Conservation (phyloP, 2,113 vertebrate species). For the Pluvialis apricaria region DNA sequence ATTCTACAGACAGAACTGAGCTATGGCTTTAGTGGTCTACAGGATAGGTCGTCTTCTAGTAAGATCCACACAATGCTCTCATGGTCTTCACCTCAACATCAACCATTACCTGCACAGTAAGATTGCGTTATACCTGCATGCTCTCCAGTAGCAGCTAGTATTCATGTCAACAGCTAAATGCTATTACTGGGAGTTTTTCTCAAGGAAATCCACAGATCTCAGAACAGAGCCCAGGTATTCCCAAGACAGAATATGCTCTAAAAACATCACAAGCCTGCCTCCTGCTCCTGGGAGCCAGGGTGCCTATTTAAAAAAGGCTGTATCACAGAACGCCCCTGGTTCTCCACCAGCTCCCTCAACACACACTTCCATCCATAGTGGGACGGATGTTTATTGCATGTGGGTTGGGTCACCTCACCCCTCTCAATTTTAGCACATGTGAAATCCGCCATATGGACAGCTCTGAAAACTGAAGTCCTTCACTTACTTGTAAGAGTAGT, state of each 20-base stretch:
- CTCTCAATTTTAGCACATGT: constrained; percentile 25
- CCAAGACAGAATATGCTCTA: neutral
- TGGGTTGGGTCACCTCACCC: constrained; percentile 7
- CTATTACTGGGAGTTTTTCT: neutral
- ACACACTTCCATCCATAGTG: neutral
- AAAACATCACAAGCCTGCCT: neutral
- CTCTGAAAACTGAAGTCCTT: constrained; percentile 6
- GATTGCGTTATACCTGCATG: too few species aligned
- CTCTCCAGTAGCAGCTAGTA: neutral
- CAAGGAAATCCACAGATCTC: neutral
- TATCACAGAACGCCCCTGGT: neutral
- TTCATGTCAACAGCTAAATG: neutral
- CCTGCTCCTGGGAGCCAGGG: neutral
- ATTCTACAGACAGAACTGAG: neutral
- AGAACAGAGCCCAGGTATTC: neutral
- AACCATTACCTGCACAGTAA: neutral
- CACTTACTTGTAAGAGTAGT: neutral
- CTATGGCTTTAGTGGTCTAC: neutral
- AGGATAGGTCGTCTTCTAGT: neutral
- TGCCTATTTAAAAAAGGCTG: neutral
- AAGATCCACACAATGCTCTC: neutral
- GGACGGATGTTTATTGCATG: neutral
- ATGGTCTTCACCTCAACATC: neutral
- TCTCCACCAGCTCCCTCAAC: neutral
- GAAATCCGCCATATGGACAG: constrained; percentile 32